Percentiles rank a stretch among this genome's conserved stretches.
phyloP scores from a whole-genome alignment of 2,888 invertebrate genomes.

The Diarsia rubi region DNA sequence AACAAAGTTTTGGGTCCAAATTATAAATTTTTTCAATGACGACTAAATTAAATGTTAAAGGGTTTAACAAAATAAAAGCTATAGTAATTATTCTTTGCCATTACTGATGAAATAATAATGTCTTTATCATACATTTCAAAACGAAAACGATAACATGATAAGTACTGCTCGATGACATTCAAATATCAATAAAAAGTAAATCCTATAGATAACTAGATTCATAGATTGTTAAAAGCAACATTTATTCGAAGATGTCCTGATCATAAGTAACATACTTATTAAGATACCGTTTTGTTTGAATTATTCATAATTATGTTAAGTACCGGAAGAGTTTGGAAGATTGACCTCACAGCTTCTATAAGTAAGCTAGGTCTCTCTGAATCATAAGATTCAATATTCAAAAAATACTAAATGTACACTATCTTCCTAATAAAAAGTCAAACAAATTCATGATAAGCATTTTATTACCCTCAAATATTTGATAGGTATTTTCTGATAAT shows the following conservation, averaged over 20 bases:
- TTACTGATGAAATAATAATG: background rate
- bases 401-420: conserved; percentile 9
- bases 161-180: conserved; percentile 22
- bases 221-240: background rate
- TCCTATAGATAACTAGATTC: background rate
- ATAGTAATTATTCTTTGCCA: background rate
- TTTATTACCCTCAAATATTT: conserved; percentile 52
- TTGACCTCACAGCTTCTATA: conserved; percentile 32
- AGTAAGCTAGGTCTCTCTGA: conserved; percentile 14
- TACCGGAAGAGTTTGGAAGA: conserved; percentile 24
- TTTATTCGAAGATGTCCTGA: background rate
- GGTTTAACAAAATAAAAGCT: background rate
- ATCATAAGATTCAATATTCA: conserved; percentile 17
- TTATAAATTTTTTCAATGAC: too few relatives aligned
- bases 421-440: conserved; percentile 44
- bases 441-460: conserved; percentile 38
- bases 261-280: background rate
- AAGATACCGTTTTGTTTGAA: conserved; percentile 26
- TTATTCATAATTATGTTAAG: conserved; percentile 32
- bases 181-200: conserved; percentile 32
- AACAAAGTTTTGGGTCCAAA: too few relatives aligned
- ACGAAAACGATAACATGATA: background rate
- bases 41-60: too few relatives aligned
- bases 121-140: background rate
- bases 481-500: conserved; percentile 39